Percentiles rank a stretch among this genome's conserved stretches.
These are phyloP conservation scores for Eueremaeus valkanovi DNA, from an alignment of 2,888 invertebrate genomes.

Conservation along the genomic window DNA sequence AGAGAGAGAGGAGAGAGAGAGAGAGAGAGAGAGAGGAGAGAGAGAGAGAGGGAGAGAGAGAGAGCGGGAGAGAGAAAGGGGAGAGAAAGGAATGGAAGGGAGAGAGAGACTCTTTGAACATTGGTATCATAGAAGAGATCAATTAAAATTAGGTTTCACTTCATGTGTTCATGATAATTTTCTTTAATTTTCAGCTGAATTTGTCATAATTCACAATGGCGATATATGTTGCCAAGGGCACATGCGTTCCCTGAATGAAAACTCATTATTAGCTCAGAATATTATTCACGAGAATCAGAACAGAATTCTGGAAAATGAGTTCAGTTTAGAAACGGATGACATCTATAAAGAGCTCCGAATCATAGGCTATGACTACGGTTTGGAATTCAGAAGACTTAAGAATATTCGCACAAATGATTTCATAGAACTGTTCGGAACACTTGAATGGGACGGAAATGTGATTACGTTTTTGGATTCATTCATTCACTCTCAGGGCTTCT, in stretches of 20 bases:
- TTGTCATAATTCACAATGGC: constrained; percentile 53
- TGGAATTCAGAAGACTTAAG: constrained; percentile 73
- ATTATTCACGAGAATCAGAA: not conserved
- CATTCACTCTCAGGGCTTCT: constrained; percentile 14
- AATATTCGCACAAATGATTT: constrained; percentile 60
- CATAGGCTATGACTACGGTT: constrained; percentile 78
- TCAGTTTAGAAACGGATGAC: constrained; percentile 55
- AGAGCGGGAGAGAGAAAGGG: too few relatives aligned
- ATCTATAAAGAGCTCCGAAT: constrained; percentile 80
- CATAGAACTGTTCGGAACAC: constrained; percentile 53
- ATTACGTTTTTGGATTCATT: constrained; percentile 32
- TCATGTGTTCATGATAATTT: too few relatives aligned
- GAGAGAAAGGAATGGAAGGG: too few relatives aligned
- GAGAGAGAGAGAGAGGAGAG: too few relatives aligned
- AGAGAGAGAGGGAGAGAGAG: too few relatives aligned
- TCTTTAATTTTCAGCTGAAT: constrained; percentile 50
- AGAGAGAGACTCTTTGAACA: too few relatives aligned
- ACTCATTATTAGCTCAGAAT: constrained; percentile 69
- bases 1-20: too few relatives aligned
- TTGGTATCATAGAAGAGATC: too few relatives aligned
- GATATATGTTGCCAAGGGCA: constrained; percentile 67
- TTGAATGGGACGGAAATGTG: constrained; percentile 41
- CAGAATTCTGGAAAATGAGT: constrained; percentile 9
- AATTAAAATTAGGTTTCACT: too few relatives aligned
- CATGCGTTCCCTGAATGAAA: constrained; percentile 62